Base-by-base conservation (phyloP, 2,888 invertebrate genomes). In the Megalurothrips usitatus region DNA sequence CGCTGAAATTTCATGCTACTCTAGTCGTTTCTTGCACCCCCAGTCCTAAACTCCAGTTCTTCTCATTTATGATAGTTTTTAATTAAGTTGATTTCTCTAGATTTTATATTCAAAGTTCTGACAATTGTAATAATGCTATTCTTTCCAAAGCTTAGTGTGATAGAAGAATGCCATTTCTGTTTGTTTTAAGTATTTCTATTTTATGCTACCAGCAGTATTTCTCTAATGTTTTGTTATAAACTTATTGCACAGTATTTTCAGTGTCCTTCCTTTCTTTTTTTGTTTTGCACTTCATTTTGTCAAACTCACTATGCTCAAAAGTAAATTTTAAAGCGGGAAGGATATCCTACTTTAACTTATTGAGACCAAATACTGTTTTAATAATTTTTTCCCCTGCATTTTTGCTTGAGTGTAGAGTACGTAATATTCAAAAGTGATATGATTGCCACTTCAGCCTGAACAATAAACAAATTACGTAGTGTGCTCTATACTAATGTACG, bases 81-180 rank as follows among this genome's bases (percentile, higher is more conserved):
- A 43, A 19, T 58, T 58, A 58, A 58, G 58, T 58, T 58, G 19
- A 19, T 58, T 58, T 58, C 17, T 58, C 14, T 58, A 19, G 58
- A 19, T 58, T 52, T 58, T 19, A 58, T 17, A 14, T 58, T 19
- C 6, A 58, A 19, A 19, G 52, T 58, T 19, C 19, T 19, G 19
- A 58, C 17, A 19, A 19, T 58, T 19, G 17, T 58, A 58, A 14
- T 58, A 58, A 19, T 58, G 19, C 17, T 58, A 58, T 58, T 17
- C 23, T 26, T 75, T 75, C 68, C 68, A 75, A 75, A 75, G 68
- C 26, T 26, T 75, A 26, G 68, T 75, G 68, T 75, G 68, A 75
- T 75, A 75, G 68, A 26, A 23, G 23, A 75, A 26, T 75, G 68
- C 68, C 68, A 75, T 75, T 75, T 26, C 68, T 58, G 9, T 75